phyloP scores from a whole-genome alignment of 2,888 invertebrate species.

The Charanyca ferruginea region DNA sequence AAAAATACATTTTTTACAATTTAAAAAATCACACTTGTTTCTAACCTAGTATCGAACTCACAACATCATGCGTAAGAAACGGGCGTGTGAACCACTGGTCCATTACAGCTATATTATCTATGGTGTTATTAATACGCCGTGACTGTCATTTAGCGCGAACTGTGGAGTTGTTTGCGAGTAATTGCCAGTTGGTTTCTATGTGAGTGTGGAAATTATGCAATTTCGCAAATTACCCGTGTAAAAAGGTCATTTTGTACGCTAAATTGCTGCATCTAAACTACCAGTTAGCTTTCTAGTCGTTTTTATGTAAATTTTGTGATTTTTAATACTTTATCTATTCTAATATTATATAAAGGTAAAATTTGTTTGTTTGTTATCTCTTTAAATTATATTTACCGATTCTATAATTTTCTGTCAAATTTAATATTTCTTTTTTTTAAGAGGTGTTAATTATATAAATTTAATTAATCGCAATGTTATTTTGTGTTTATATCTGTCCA shows the following conservation, averaged over 20 bases:
- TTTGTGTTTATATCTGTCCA: too few species aligned
- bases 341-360: neutral
- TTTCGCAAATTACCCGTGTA: constrained; percentile 44
- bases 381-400: too few species aligned
- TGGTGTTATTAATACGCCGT: neutral
- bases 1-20: too few species aligned
- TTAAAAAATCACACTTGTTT: neutral
- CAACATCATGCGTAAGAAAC: neutral
- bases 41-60: neutral
- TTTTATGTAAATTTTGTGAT: constrained; percentile 15
- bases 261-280: constrained; percentile 23
- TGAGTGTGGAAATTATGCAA: constrained; percentile 24
- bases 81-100: neutral
- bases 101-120: neutral
- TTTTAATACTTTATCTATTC: neutral
- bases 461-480: too few species aligned
- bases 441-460: too few species aligned
- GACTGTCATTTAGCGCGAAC: neutral
- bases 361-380: too few species aligned
- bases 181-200: constrained; percentile 12
- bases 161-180: constrained; percentile 6
- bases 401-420: too few species aligned
- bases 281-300: constrained; percentile 24
- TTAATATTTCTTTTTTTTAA: too few species aligned
- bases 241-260: constrained; percentile 21